Evolutionary conservation across 2,888 invertebrate species (phyloP), one percentile per base, ranked within the genome.

Genomic region (Drosophila infuscata): DNA sequence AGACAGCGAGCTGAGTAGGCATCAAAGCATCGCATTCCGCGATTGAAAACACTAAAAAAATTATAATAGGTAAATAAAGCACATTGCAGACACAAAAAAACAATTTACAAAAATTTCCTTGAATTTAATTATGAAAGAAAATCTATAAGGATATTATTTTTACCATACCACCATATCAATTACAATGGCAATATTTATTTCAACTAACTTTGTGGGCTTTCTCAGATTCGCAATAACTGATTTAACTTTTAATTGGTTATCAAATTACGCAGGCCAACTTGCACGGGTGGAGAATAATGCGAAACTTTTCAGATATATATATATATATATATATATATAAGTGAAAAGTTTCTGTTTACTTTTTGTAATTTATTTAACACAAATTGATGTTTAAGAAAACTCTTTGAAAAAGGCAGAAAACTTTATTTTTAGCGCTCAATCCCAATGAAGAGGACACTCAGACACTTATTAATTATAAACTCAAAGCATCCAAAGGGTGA

Each of bases 1-100:
- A 93, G 77, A 67, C 93, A 93, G 25, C 92, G 92, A 17, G 87
- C 87, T 4, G 92, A 83, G 51, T 93, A 93, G 8, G 85, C 90
- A 70, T 93, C 93, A 67, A 93, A 93, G 63, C 93, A 93, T 68
- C 81, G 81, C 91, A 93, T 92, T 58, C 93, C 93, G 25, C 89
- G 91, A 67, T 91, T 89, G 61, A 93, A 93, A 58, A 93, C 91
- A 61, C 93, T 93, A 53, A 43, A 74, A 25, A 70, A 41, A 41
- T 3, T 0, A 3, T 25, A 52, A 56, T 35, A 11, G 36, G 29
- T 29, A 32, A 5, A 25, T 53, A 9, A 43, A 6, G n/a, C 53
- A 41, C 11, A 29, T 12, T 15, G 2, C 8, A 53, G 9, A 17
- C 17, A 9, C 5, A 53, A 5, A 5, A 15, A 53, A 17, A 25